phyloP scores from a whole-genome alignment of 2,797 vertebrate species.

The Cossypha heuglini region DNA sequence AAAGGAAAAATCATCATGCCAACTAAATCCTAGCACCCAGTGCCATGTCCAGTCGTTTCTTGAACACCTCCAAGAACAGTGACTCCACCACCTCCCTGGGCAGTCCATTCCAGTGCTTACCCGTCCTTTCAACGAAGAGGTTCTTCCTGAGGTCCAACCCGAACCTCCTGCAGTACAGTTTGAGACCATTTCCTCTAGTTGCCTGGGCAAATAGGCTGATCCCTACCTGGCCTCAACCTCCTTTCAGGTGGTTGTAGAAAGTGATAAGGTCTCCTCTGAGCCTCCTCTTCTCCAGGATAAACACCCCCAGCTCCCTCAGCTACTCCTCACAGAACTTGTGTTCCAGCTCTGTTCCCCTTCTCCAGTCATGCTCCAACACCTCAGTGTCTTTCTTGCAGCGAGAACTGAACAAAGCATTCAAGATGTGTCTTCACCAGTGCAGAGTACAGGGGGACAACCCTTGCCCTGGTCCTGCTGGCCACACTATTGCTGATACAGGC shows the following conservation, averaged over 20 bases:
- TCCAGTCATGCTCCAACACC: fast-evolving
- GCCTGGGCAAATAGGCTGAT: neutral
- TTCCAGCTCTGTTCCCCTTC: neutral
- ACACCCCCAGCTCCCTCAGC: neutral
- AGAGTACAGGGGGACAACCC: fast-evolving
- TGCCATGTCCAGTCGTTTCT: fast-evolving
- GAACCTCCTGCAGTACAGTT: neutral
- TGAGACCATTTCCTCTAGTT: neutral
- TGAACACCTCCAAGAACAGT: neutral
- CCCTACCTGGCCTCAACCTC: neutral
- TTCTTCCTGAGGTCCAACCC: neutral
- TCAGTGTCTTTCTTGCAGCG: neutral
- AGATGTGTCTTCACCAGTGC: neutral
- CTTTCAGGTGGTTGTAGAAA: neutral
- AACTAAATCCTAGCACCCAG: neutral
- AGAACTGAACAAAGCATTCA: neutral
- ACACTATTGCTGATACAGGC: neutral
- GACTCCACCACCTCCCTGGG: neutral
- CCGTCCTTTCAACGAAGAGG: neutral
- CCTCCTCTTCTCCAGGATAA: neutral
- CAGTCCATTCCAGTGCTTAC: neutral
- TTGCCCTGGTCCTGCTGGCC: neutral
- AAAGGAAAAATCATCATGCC: neutral
- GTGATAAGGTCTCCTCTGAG: neutral
- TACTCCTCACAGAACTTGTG: neutral